Base-by-base conservation (phyloP, 2,797 vertebrate genomes). In the Cossypha caffra region DNA sequence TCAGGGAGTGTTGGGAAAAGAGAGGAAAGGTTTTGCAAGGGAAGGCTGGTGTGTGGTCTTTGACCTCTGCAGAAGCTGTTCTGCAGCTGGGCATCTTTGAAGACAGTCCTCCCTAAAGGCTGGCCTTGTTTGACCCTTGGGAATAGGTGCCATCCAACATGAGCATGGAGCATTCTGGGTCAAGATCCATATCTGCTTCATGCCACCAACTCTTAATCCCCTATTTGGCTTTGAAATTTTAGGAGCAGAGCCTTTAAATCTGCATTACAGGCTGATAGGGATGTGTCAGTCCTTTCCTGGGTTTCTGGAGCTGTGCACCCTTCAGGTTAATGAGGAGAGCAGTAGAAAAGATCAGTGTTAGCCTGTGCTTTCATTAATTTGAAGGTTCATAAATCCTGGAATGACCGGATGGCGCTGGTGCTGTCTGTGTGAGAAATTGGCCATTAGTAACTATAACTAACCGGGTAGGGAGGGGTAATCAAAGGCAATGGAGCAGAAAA, bases 401-500 rank as follows among this genome's bases (percentile, higher is more conserved):
- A 73, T 52, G 87, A 24, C 33, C 10, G 87, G 76, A 68, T 91
- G 92, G 42, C 33, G 26, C 69, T 90, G 50, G 76, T 90, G 67
- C 83, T 50, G n/a, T 64, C 75, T 75, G 55, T 82, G 80, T 91
- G 94, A 96, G 79, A 58, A 92, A 91, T 82, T 92, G 85, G 37
- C 91, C 35, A 17, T 82, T 96, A 90, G 91, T 96, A 86, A 84
- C 93, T 90, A 10, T 88, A 93, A 93, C 52, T 96, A 97, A 96
- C 79, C 0, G 67, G 88, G 75, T 15, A 88, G 87, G 76, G 91
- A 93, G 72, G 81, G 94, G 79, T 96, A 93, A 94, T 97, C 78
- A 88, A 96, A 96, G 87, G 61, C 95, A 98, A 93, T 96, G 92
- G 79, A 91, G 92, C 96, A 81, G 96, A 97, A 97, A 95, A 96